phyloP scores from a whole-genome alignment of 2,888 invertebrate genomes.

The Apeira syringaria region DNA sequence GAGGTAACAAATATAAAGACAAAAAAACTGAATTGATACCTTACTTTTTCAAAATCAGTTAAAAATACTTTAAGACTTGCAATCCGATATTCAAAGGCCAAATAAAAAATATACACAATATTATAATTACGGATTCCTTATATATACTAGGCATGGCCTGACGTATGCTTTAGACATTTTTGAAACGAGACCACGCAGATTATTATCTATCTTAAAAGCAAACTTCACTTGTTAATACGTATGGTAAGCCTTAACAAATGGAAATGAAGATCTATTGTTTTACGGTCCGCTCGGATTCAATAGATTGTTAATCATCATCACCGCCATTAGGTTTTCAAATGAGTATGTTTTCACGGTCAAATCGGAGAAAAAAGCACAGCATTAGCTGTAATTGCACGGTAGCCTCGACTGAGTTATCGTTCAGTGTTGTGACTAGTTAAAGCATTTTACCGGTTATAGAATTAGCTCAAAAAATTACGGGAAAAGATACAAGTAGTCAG shows the following conservation, averaged over 20 bases:
- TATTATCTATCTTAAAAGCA: conserved; percentile 5
- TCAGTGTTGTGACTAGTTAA: conserved; percentile 16
- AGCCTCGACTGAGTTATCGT: conserved; percentile 31
- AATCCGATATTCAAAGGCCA: too few relatives aligned
- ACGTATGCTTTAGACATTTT: too few relatives aligned
- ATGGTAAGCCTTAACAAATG: conserved; percentile 1
- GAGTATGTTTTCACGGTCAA: conserved; percentile 39
- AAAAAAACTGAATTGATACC: too few relatives aligned
- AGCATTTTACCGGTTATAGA: conserved; percentile 1
- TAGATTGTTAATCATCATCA: conserved; percentile 24
- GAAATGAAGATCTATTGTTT: conserved; percentile 8
- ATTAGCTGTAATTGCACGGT: conserved; percentile 38
- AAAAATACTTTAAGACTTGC: too few relatives aligned
- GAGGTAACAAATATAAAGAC: too few relatives aligned
- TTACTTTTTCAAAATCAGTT: too few relatives aligned
- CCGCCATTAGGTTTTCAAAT: conserved; percentile 26
- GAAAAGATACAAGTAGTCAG: conserved; percentile 8
- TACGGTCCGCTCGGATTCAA: conserved; percentile 20
- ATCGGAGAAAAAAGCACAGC: conserved; percentile 28
- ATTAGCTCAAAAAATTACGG: not conserved
- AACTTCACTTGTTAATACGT: conserved; percentile 4
- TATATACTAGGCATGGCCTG: too few relatives aligned
- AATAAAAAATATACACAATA: too few relatives aligned
- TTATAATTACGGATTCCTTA: too few relatives aligned
- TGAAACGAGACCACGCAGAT: too few relatives aligned